These are phyloP conservation scores for Procavia capensis DNA, from an alignment of 2,113 vertebrate genomes.

Conservation along the genomic window DNA sequence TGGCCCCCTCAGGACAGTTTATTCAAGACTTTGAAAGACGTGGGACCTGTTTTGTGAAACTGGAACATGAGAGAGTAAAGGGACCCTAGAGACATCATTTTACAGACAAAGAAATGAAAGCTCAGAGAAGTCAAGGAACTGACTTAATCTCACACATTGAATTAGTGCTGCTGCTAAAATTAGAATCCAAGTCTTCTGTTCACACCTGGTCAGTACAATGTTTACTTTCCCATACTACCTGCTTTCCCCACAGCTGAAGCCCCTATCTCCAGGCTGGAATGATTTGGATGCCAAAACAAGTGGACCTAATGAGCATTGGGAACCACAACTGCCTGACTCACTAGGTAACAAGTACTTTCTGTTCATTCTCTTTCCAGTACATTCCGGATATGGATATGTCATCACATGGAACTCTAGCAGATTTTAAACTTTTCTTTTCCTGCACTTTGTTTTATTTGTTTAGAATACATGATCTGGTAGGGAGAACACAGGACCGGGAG, in stretches of 20 bases:
- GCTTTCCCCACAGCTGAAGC: background rate
- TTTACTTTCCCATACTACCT: background rate
- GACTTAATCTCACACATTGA: background rate
- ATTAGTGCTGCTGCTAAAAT: background rate
- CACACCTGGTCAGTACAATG: background rate
- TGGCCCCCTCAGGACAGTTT: background rate
- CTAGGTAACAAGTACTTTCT: background rate
- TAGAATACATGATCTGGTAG: background rate
- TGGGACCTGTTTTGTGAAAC: background rate
- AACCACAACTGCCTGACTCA: background rate
- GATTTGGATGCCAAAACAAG: background rate
- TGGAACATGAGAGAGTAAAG: background rate
- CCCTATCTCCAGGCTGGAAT: background rate
- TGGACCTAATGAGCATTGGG: background rate
- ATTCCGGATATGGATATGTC: background rate
- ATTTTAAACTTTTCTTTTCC: background rate
- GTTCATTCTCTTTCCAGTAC: conserved; percentile 12
- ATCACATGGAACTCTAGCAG: background rate
- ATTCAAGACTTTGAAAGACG: background rate
- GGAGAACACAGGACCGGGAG: background rate
- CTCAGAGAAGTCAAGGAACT: background rate
- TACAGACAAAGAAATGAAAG: background rate
- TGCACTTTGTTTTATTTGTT: background rate
- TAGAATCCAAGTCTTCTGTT: background rate
- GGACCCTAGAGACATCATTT: background rate